A percentile compares a stretch with the other conserved stretches of the same genome.
Conservation (phyloP, 2,113 vertebrate species). For the Saguinus midas region DNA sequence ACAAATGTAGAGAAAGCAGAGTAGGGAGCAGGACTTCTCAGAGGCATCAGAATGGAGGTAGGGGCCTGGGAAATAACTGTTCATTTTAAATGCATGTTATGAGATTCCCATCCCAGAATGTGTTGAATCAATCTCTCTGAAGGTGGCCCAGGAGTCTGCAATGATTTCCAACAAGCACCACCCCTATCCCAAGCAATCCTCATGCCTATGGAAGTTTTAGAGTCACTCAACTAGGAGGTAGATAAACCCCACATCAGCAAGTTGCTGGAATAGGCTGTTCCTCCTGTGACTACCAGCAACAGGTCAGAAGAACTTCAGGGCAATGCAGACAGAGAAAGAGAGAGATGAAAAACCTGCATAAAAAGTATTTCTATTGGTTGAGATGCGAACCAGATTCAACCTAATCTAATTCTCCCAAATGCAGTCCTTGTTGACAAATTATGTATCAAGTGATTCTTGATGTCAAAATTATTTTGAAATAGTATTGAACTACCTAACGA, state of each 20-base stretch:
- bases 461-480: conserved; percentile 11
- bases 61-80: fast-evolving
- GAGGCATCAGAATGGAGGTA: neutral
- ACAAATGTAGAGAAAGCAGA: neutral
- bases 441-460: neutral
- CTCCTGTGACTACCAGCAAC: neutral
- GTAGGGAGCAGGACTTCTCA: neutral
- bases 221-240: neutral
- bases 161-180: neutral
- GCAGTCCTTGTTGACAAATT: neutral
- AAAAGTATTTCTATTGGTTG: neutral
- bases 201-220: neutral
- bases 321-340: neutral
- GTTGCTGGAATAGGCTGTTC: neutral
- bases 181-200: neutral
- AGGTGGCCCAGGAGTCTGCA: neutral
- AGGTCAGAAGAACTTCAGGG: neutral
- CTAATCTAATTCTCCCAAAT: neutral
- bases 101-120: neutral
- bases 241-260: neutral
- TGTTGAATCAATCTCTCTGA: neutral
- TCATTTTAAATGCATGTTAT: neutral
- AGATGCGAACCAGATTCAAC: neutral
- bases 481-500: neutral
- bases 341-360: neutral